Evolutionary conservation across 2,113 vertebrate species (phyloP).

Genomic region (Ia io): DNA sequence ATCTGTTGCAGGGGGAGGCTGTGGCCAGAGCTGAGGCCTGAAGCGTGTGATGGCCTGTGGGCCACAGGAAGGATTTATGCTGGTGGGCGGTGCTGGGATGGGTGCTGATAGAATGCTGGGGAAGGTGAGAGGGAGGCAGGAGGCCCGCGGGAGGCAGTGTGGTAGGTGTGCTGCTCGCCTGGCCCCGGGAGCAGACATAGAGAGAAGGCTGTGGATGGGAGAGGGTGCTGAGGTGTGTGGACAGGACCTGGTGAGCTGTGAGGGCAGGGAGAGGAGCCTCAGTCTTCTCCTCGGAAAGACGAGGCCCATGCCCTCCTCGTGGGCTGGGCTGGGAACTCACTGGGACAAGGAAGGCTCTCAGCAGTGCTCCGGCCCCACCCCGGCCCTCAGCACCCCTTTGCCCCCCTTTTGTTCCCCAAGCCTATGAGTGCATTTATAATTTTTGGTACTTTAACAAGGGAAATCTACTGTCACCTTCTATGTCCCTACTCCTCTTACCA

Average conservation of each 20-base stretch:
- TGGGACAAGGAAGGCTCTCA: not conserved
- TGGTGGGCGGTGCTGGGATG: accelerated
- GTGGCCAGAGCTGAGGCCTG: not conserved
- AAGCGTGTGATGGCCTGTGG: not conserved
- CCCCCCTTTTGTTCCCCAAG: not conserved
- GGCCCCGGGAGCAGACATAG: not conserved
- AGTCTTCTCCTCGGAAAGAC: not conserved
- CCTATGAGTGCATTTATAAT: no score
- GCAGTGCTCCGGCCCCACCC: accelerated
- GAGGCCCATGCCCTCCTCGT: accelerated
- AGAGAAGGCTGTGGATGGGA: not conserved
- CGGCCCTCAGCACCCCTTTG: not conserved
- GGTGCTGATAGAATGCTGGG: accelerated
- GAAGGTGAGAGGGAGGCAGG: not conserved
- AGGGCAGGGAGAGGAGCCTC: not conserved
- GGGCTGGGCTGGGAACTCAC: not conserved
- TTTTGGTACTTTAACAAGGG: not conserved
- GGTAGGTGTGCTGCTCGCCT: accelerated
- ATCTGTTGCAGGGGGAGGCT: not conserved
- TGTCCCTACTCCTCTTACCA: not conserved
- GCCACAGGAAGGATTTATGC: no score
- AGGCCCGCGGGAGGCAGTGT: not conserved
- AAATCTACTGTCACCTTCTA: not conserved
- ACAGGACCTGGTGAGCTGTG: not conserved
- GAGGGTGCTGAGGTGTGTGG: not conserved